phyloP scores from a whole-genome alignment of 2,797 vertebrate genomes.

The Notolabrus celidotus region DNA sequence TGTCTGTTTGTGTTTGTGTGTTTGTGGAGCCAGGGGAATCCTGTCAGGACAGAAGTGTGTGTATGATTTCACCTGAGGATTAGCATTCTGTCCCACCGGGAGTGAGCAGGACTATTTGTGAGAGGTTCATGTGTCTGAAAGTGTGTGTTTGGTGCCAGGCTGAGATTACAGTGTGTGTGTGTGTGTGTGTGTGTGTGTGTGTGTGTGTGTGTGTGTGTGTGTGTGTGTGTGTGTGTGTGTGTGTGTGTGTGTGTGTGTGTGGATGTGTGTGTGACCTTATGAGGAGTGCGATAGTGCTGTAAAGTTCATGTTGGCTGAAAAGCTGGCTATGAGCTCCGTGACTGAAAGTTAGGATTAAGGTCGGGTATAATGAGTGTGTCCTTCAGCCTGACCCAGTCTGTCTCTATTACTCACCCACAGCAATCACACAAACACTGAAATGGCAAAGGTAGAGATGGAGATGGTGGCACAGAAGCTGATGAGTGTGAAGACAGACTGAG shows the following conservation, averaged over 20 bases:
- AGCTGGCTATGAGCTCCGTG: slow-evolving; percentile 46
- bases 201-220: slow-evolving; percentile 6
- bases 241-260: neutral
- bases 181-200: neutral
- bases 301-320: slow-evolving; percentile 50
- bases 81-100: slow-evolving; percentile 21
- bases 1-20: neutral
- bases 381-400: slow-evolving; percentile 47
- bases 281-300: slow-evolving; percentile 13
- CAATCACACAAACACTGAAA: neutral
- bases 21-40: slow-evolving; percentile 30
- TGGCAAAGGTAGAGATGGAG: slow-evolving; percentile 1
- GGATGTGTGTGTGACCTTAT: slow-evolving; percentile 21
- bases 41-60: slow-evolving; percentile 35
- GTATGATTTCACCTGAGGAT: slow-evolving; percentile 50
- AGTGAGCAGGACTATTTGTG: slow-evolving; percentile 12
- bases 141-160: slow-evolving; percentile 29
- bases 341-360: slow-evolving; percentile 55
- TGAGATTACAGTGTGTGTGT: slow-evolving; percentile 19
- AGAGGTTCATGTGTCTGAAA: slow-evolving; percentile 7
- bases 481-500: neutral
- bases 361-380: slow-evolving; percentile 48
- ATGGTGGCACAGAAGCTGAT: too few relatives aligned
- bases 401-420: slow-evolving; percentile 4
- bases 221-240: slow-evolving; percentile 23